These are phyloP conservation scores for Perdix hodgsoniae DNA, from an alignment of 2,797 vertebrate species.

Conservation along the genomic window DNA sequence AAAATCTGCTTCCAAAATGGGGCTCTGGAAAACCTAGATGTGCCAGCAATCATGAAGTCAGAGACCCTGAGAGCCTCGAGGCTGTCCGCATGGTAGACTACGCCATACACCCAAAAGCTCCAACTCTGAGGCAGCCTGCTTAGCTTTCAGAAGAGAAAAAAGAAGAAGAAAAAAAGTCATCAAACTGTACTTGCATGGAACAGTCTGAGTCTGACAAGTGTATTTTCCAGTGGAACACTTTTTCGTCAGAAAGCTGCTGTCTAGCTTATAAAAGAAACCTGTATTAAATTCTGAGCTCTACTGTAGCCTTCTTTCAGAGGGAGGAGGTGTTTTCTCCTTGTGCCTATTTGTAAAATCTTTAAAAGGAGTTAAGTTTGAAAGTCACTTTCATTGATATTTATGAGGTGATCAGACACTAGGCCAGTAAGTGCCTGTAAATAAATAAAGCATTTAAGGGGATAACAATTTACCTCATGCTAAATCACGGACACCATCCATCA, in stretches of 20 bases:
- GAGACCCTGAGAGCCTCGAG: not conserved
- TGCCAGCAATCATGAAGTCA: conserved; percentile 4
- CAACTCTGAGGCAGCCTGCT: fast-evolving
- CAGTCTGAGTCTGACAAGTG: conserved; percentile 50
- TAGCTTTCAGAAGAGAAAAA: not conserved
- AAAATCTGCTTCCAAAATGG: conserved; percentile 29
- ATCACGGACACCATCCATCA: not conserved
- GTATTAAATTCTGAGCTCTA: not conserved
- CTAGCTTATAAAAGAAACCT: conserved; percentile 45
- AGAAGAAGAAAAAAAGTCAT: not conserved
- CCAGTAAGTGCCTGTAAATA: not conserved
- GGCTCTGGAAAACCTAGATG: not conserved
- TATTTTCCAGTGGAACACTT: conserved; percentile 66
- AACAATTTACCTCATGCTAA: conserved; percentile 20
- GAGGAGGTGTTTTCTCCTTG: not conserved
- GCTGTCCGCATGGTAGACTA: not conserved
- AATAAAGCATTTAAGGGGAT: not conserved
- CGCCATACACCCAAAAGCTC: not conserved
- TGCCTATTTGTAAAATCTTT: not conserved
- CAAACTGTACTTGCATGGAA: conserved; percentile 31
- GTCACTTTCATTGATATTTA: not conserved
- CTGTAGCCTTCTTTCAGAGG: not conserved
- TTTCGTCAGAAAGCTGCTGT: conserved; percentile 17
- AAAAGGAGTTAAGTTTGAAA: not conserved
- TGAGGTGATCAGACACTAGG: not conserved